Base-by-base conservation (phyloP, 23 tunicate species). In the Diplosoma virens region DNA sequence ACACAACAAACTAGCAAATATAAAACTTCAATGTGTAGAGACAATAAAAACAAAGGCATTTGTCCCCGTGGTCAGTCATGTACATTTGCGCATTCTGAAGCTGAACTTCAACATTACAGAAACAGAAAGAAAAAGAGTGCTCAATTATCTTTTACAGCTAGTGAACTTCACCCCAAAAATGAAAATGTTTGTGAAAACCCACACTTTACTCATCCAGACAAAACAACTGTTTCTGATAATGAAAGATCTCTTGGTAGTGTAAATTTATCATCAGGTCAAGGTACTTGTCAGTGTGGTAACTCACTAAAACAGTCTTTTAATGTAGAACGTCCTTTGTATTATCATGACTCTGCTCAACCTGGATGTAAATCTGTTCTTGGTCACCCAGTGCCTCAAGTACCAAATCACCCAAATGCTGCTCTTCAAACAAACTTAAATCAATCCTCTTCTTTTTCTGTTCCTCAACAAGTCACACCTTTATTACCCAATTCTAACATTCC, bases 61-160 rank as follows among this genome's bases (percentile, higher is more conserved):
- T 90, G 97, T 56, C 97, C 97, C 41, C 79, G 97, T 55, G 97
- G 97, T 9, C 52, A 71, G 3, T 25, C 90, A 24, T 90, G 97
- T 46, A 90, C 97, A 16, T 90, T 90, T 74, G 97, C 97, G 5
- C 97, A 90, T 73, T 36, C 86, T 32, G 97, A 90, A 33, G 90
- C 81, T 21, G 97, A 90, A 67, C 58, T 90, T 31, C 97, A 90
- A 29, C 71, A 32, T 37, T 73, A 90, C 47, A 33, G 97, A 37
- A 90, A 84, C 28, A 66, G 81, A 34, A 37, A 83, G 29, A 87
- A 87, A 56, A 90, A 84, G 33, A 85, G 84, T 9, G 80, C 85
- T 3, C 72, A 60, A 73, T 37, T 48, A 35, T 27, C 69, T 5
- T 50, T 80, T 37, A 27, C 54, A 25, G 1, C 59, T 3, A 11